A percentile compares a stretch with the other conserved stretches of the same genome.
These are phyloP conservation scores for Ophion obscuratus DNA, from an alignment of 2,888 invertebrate genomes.

Conservation along the genomic window DNA sequence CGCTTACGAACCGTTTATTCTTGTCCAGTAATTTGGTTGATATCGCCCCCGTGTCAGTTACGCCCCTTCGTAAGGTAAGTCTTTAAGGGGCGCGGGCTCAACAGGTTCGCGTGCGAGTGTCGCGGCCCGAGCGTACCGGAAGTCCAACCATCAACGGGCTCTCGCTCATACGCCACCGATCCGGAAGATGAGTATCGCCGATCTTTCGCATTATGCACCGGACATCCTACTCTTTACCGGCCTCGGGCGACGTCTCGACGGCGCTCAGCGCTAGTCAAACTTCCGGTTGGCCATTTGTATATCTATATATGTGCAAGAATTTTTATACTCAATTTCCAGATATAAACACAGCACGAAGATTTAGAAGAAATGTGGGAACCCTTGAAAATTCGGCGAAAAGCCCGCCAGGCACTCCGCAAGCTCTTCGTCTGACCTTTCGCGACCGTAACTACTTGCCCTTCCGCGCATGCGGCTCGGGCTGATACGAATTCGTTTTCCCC, in stretches of 20 bases:
- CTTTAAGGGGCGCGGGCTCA: slow-evolving; percentile 67
- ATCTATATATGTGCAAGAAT: no score
- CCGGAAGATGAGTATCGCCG: slow-evolving; percentile 12
- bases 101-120: slow-evolving; percentile 81
- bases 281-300: background rate
- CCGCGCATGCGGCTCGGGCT: slow-evolving; percentile 8
- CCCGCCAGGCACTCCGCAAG: background rate
- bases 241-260: background rate
- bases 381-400: background rate
- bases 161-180: slow-evolving; percentile 23
- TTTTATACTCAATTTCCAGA: no score
- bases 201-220: slow-evolving; percentile 34
- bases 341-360: no score
- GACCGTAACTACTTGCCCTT: background rate
- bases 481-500: background rate
- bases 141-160: slow-evolving; percentile 77
- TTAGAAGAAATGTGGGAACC: background rate
- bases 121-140: slow-evolving; percentile 75
- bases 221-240: slow-evolving; percentile 38
- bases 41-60: background rate
- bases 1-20: background rate
- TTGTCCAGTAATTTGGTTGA: background rate
- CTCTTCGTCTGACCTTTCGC: background rate
- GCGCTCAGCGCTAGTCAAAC: slow-evolving; percentile 6
- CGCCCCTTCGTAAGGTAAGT: background rate